Evolutionary conservation across 2,797 vertebrate species (phyloP).

Genomic region (Remorina albescens): DNA sequence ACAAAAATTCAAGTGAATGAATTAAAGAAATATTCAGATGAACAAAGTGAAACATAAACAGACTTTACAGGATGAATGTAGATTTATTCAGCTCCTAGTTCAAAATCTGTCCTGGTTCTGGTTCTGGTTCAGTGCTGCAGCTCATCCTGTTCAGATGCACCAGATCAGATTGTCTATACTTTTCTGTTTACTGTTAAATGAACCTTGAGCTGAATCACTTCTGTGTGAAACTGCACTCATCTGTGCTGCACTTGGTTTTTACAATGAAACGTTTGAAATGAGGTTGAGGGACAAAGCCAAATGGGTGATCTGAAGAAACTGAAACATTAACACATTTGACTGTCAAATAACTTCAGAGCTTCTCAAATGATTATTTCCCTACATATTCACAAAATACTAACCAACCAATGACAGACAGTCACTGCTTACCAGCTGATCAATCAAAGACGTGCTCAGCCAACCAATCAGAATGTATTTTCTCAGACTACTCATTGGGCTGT

Average conservation of each 20-base stretch:
- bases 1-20: slow-evolving; percentile 29
- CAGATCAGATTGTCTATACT: slow-evolving; percentile 9
- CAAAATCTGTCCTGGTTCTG: slow-evolving; percentile 3
- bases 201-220: neutral
- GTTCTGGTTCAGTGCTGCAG: slow-evolving; percentile 27
- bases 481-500: slow-evolving; percentile 32
- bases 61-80: neutral
- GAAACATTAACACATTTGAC: slow-evolving; percentile 54
- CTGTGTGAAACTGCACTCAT: neutral
- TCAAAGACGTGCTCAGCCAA: slow-evolving; percentile 28
- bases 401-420: slow-evolving; percentile 40
- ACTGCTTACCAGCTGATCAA: slow-evolving; percentile 43
- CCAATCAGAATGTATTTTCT: slow-evolving; percentile 46
- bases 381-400: slow-evolving; percentile 30
- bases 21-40: slow-evolving; percentile 7
- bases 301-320: slow-evolving; percentile 25
- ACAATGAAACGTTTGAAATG: slow-evolving; percentile 13
- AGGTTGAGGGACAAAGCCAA: slow-evolving; percentile 10
- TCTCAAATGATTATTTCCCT: slow-evolving; percentile 27
- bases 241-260: slow-evolving; percentile 3
- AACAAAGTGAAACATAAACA: neutral
- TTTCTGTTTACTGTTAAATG: neutral
- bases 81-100: neutral
- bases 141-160: slow-evolving; percentile 2
- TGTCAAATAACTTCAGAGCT: slow-evolving; percentile 67